Percentiles rank a stretch among this genome's conserved stretches.
These are phyloP conservation scores for Micrasema longulum DNA, from an alignment of 1,140 invertebrate genomes.

Conservation along the genomic window DNA sequence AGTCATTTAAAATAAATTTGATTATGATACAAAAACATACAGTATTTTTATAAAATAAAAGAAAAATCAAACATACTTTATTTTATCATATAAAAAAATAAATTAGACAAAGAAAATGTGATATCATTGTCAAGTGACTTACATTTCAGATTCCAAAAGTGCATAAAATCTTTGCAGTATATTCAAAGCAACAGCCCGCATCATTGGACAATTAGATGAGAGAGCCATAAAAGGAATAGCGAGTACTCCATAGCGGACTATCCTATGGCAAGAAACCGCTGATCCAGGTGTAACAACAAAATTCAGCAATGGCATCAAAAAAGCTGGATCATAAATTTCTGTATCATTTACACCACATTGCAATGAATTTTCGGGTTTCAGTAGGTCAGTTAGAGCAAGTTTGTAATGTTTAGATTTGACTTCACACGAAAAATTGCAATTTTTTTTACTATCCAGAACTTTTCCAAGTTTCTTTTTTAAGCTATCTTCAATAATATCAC, in stretches of 20 bases:
- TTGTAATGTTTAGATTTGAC: constrained; percentile 39
- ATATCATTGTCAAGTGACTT: constrained; percentile 52
- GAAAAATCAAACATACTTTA: too few relatives aligned
- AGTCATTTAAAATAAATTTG: too few relatives aligned
- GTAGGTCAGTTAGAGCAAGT: constrained; percentile 9
- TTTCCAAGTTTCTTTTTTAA: constrained; percentile 23
- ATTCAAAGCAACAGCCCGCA: constrained; percentile 75
- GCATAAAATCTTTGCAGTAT: constrained; percentile 75
- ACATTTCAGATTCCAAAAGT: constrained; percentile 76
- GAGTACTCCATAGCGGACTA: constrained; percentile 74
- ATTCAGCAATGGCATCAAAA: constrained; percentile 77
- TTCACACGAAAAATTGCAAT: constrained; percentile 38
- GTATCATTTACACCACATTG: constrained; percentile 4
- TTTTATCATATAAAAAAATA: too few relatives aligned
- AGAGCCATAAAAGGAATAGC: constrained; percentile 75
- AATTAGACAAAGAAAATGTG: too few relatives aligned
- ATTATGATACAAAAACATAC: too few relatives aligned
- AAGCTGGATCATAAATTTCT: constrained; percentile 78
- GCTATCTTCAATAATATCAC: constrained; percentile 33
- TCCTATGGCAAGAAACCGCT: constrained; percentile 73
- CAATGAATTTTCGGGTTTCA: constrained; percentile 21
- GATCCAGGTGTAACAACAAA: constrained; percentile 74
- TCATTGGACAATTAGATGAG: constrained; percentile 69
- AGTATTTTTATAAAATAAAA: too few relatives aligned
- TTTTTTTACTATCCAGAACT: constrained; percentile 6